Evolutionary conservation across 2,888 invertebrate species (phyloP).

Genomic region (Monochamus alternatus): DNA sequence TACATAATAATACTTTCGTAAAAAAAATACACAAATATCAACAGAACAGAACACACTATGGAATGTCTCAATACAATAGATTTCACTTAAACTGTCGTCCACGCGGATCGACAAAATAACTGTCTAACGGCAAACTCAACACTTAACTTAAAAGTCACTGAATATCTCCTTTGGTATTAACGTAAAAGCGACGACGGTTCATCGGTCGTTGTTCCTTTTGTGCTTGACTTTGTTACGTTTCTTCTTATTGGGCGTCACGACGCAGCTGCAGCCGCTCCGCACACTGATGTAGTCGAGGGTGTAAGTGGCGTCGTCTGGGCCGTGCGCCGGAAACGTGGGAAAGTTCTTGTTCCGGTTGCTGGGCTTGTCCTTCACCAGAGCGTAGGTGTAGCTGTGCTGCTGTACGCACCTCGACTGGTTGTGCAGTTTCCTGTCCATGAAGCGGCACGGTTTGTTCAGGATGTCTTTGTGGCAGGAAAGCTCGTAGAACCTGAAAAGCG

Average conservation of each 20-base stretch:
- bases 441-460: slow-evolving; percentile 81
- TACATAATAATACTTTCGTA: slow-evolving; percentile 32
- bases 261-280: slow-evolving; percentile 89
- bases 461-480: slow-evolving; percentile 83
- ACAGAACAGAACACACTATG: slow-evolving; percentile 34
- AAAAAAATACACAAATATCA: slow-evolving; percentile 33
- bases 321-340: slow-evolving; percentile 73
- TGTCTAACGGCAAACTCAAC: slow-evolving; percentile 26
- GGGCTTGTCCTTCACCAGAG: slow-evolving; percentile 80
- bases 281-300: slow-evolving; percentile 88
- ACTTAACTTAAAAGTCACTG: slow-evolving; percentile 41
- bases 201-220: slow-evolving; percentile 44
- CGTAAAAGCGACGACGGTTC: slow-evolving; percentile 5
- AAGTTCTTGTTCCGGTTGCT: slow-evolving; percentile 68
- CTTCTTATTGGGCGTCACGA: slow-evolving; percentile 74
- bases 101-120: neutral
- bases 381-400: slow-evolving; percentile 88
- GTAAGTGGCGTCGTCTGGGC: slow-evolving; percentile 73
- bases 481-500: slow-evolving; percentile 78
- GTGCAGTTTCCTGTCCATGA: slow-evolving; percentile 81
- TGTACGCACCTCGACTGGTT: slow-evolving; percentile 86
- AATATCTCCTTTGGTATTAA: slow-evolving; percentile 55
- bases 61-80: slow-evolving; percentile 31
- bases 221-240: slow-evolving; percentile 57
- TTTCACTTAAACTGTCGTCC: slow-evolving; percentile 26